These are phyloP conservation scores for Drosophila bocki DNA, from an alignment of 1,140 invertebrate genomes.

Conservation along the genomic window DNA sequence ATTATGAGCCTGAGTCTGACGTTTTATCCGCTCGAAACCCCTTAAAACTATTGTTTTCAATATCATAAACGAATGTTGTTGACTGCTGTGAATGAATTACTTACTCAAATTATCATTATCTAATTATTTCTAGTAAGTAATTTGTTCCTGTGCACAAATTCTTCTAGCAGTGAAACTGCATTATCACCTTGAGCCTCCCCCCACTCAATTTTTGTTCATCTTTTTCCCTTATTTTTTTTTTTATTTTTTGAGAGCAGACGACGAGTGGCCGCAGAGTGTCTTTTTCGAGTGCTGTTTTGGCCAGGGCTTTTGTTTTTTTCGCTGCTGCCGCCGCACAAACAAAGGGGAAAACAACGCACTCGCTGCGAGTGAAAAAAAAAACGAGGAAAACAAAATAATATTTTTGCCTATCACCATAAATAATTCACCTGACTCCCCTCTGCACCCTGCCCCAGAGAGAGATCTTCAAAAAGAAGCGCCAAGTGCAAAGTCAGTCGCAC, in stretches of 20 bases:
- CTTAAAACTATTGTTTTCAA: no score
- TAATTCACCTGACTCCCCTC: slow-evolving; percentile 64
- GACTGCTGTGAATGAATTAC: no score
- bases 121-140: neutral
- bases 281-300: slow-evolving; percentile 71
- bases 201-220: slow-evolving; percentile 47
- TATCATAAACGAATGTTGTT: no score
- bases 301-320: slow-evolving; percentile 72
- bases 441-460: slow-evolving; percentile 33
- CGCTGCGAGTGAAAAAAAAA: slow-evolving; percentile 18
- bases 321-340: slow-evolving; percentile 67
- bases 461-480: slow-evolving; percentile 83
- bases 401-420: slow-evolving; percentile 84
- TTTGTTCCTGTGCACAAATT: slow-evolving; percentile 28
- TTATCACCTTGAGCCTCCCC: slow-evolving; percentile 69
- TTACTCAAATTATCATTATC: neutral
- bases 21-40: no score
- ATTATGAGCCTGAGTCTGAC: no score
- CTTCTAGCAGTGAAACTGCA: slow-evolving; percentile 63
- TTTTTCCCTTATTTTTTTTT: slow-evolving; percentile 8
- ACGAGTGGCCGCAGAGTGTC: slow-evolving; percentile 76
- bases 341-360: slow-evolving; percentile 48
- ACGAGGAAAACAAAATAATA: slow-evolving; percentile 65
- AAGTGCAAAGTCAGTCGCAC: slow-evolving; percentile 78
- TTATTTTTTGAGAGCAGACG: slow-evolving; percentile 23